Base-by-base conservation (phyloP, 1,140 invertebrate species). In the Ooceraea biroi region DNA sequence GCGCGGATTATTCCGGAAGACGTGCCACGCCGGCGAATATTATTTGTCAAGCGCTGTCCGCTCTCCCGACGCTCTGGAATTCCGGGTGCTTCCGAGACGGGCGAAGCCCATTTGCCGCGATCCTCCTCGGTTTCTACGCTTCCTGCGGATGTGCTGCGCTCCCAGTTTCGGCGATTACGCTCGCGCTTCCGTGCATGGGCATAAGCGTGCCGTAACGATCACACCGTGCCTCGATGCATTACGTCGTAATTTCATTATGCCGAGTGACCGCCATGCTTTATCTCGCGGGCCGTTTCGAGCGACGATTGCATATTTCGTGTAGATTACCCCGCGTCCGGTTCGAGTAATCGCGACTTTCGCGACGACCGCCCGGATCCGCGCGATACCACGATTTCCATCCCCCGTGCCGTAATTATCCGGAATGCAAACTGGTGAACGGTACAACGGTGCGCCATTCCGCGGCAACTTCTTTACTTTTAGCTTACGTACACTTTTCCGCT, bases 241-340 rank as follows among this genome's bases (percentile, higher is more conserved):
- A 66, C 19, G 48, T 77, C 19, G 11, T 44, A 77, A 77, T 27
- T 80, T 14, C n/a, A 69, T 44, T 41, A 76, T 25, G 17, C 27
- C 73, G 46, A 50, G 25, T 50, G 73, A 63, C 65, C 14, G 36
- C 22, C 25, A 25, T 46, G 76, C 27, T 78, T 80, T 80, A 80
- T 71, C 76, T 71, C 22, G n/a, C 63, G n/a, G 25, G 25, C 14
- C 44, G 22, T n/a, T 68, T 48, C 65, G 27, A 36, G 65, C 63
- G 12, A 50, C 50, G 17, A 80, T 80, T 58, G 44, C 65, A 80
- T 57, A 69, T 80, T 71, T 80, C 65, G 63, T 25, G 74, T 27
- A 48, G n/a, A n/a, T n/a, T n/a, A n/a, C n/a, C n/a, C n/a, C n/a
- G n/a, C 17, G 44, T 12, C 25, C 41, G 3, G 14, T 3, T 61